A percentile compares a stretch with the other conserved stretches of the same genome.
Evolutionary conservation across 1,140 invertebrate species (phyloP).

Genomic region (Centruroides vittatus): DNA sequence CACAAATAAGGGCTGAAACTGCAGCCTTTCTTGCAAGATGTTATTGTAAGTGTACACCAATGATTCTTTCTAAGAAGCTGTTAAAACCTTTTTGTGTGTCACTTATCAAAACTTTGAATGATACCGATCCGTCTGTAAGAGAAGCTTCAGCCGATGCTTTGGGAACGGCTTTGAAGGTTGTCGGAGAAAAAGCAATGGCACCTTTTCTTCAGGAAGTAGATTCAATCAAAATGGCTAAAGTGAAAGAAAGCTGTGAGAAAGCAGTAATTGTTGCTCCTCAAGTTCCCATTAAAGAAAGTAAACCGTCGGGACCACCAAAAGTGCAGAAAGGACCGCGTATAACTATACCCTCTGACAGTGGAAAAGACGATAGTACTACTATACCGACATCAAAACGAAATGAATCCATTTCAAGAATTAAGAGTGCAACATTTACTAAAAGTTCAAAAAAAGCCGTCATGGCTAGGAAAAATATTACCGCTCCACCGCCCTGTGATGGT

Average conservation of each 20-base stretch:
- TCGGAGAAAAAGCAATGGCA: slow-evolving; percentile 77
- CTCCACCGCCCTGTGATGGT: too few species aligned
- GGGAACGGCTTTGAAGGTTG: slow-evolving; percentile 84
- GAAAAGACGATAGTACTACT: too few species aligned
- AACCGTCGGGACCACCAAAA: not conserved
- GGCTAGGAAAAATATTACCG: too few species aligned
- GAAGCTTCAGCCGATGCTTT: slow-evolving; percentile 77
- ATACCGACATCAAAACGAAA: too few species aligned
- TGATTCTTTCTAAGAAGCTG: slow-evolving; percentile 77
- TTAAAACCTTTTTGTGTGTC: slow-evolving; percentile 68
- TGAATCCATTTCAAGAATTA: too few species aligned
- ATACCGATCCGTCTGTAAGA: slow-evolving; percentile 66
- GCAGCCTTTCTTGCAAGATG: slow-evolving; percentile 71
- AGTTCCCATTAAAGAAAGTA: slow-evolving; percentile 8
- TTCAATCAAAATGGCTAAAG: slow-evolving; percentile 82
- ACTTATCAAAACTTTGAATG: slow-evolving; percentile 62
- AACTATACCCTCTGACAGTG: too few species aligned
- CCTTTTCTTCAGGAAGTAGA: slow-evolving; percentile 79
- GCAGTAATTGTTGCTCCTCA: slow-evolving; percentile 56
- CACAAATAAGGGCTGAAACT: slow-evolving; percentile 82
- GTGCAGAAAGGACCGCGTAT: not conserved
- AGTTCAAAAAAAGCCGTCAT: too few species aligned
- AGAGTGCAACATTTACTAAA: too few species aligned
- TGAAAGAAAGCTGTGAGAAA: slow-evolving; percentile 87
- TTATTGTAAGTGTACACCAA: slow-evolving; percentile 61